Percentiles rank a stretch among this genome's conserved stretches.
These are phyloP conservation scores for Pseudotriccus pelzelni DNA, from an alignment of 2,797 vertebrate genomes.

Conservation along the genomic window DNA sequence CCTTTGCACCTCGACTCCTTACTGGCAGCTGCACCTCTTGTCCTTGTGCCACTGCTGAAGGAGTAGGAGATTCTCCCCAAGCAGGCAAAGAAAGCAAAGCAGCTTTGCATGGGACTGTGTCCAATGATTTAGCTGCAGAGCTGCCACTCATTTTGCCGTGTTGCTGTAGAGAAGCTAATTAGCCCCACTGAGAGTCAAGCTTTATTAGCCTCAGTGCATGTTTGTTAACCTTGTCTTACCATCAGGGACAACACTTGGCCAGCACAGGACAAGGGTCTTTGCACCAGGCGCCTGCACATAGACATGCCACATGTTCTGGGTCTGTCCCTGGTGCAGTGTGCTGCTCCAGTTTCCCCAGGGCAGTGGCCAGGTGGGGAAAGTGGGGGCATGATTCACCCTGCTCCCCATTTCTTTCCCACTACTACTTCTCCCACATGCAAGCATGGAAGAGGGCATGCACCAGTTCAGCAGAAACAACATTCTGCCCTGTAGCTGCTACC, in stretches of 20 bases:
- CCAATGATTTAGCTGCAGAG: background rate
- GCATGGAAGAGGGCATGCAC: background rate
- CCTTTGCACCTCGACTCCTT: background rate
- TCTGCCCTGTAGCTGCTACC: background rate
- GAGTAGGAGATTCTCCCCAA: background rate
- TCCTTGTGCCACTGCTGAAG: background rate
- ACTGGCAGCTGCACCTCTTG: background rate
- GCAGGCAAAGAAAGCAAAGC: background rate
- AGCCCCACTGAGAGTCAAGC: slow-evolving; percentile 46
- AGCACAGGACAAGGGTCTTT: background rate
- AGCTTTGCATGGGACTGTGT: background rate
- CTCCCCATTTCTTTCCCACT: background rate
- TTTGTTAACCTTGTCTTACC: slow-evolving; percentile 39
- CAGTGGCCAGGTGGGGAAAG: background rate
- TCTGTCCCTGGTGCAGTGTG: background rate
- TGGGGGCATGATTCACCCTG: background rate
- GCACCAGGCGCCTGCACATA: background rate
- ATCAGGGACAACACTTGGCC: background rate
- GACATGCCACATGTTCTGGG: background rate
- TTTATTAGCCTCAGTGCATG: slow-evolving; percentile 26
- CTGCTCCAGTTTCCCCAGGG: background rate
- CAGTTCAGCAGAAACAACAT: background rate
- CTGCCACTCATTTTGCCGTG: slow-evolving; percentile 5
- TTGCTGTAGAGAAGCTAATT: slow-evolving; percentile 9
- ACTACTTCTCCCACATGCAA: background rate